Conservation (phyloP, 2,113 vertebrate species). For the Hylia prasina region DNA sequence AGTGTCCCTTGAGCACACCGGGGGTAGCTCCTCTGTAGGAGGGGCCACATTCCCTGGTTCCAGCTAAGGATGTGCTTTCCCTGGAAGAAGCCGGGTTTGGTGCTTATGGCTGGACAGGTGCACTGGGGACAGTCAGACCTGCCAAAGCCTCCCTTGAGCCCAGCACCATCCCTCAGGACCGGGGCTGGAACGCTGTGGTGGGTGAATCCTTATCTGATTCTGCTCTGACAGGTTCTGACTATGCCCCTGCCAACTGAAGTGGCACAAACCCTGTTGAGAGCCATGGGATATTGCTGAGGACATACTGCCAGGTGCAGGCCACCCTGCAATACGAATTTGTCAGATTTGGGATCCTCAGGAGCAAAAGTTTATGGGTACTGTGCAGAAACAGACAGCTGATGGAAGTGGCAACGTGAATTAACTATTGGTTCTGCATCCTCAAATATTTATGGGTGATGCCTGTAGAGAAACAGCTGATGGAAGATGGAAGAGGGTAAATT, state of each 20-base stretch:
- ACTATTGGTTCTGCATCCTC: background rate
- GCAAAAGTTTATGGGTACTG: background rate
- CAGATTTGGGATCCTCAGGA: background rate
- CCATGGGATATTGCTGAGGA: background rate
- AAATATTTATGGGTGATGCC: accelerated
- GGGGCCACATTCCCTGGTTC: background rate
- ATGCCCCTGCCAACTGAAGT: accelerated
- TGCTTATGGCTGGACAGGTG: background rate
- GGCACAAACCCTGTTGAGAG: background rate
- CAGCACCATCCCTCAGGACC: background rate
- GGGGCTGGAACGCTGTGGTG: background rate
- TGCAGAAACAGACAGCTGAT: background rate
- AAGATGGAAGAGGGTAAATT: background rate
- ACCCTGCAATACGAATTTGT: background rate
- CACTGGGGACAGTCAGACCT: background rate
- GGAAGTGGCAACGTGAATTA: background rate
- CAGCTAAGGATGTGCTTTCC: background rate
- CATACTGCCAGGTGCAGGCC: background rate
- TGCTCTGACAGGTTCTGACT: background rate
- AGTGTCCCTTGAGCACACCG: background rate
- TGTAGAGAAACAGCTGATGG: background rate
- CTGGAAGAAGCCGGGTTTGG: background rate
- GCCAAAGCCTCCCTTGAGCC: background rate
- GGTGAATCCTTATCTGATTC: background rate
- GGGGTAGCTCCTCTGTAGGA: background rate